phyloP scores from a whole-genome alignment of 2,888 invertebrate species.

The Punctoribates punctum region DNA sequence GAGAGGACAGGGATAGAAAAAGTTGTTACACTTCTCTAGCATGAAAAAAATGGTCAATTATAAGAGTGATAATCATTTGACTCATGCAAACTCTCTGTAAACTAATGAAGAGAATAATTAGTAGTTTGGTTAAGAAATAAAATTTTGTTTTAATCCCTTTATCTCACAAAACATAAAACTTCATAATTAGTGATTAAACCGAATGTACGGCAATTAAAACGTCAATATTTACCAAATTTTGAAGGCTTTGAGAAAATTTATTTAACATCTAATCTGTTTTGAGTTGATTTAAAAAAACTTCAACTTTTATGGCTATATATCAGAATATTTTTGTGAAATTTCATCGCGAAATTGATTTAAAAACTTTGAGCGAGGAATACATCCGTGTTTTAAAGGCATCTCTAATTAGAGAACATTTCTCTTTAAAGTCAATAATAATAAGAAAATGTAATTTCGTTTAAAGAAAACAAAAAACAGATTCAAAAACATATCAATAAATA shows the following conservation, averaged over 20 bases:
- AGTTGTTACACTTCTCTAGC: constrained; percentile 14
- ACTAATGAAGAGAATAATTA: neutral
- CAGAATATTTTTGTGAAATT: neutral
- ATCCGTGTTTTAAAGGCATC: constrained; percentile 2
- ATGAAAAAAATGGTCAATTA: neutral
- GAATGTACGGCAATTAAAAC: neutral
- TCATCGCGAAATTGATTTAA: no score
- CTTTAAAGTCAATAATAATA: neutral
- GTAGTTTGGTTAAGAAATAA: neutral
- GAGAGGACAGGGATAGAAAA: neutral
- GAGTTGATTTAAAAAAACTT: neutral
- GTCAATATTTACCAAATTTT: neutral
- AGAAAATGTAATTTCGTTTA: neutral
- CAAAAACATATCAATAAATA: neutral
- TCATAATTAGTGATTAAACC: neutral
- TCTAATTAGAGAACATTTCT: neutral
- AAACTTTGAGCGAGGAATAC: neutral
- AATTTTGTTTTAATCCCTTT: neutral
- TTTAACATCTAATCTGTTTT: neutral
- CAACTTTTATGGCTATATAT: neutral
- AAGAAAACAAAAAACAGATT: neutral
- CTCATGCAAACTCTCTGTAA: neutral
- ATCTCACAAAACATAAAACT: neutral
- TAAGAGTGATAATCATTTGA: neutral
- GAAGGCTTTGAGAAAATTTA: neutral